Base-by-base conservation (phyloP, 1,140 invertebrate species). In the Tenebrio molitor region DNA sequence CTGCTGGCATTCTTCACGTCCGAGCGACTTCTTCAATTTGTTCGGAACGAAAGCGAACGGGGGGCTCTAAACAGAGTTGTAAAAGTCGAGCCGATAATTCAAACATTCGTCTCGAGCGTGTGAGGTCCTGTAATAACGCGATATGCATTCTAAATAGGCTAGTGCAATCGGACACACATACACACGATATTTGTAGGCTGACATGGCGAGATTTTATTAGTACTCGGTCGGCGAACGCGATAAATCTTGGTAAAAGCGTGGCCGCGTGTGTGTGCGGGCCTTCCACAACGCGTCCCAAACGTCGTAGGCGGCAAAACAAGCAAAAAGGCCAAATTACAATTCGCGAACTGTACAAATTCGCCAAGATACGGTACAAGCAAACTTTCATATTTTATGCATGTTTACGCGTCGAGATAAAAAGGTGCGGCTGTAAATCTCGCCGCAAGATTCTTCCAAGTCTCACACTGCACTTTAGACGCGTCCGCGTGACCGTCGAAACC, bases 211-310 rank as follows among this genome's bases (percentile, higher is more conserved):
- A 50, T 29, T 71, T 71, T 71, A 64, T 64, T 71, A 71, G 69
- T 71, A 64, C 69, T 36, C 41, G 65, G 42, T 58, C 69, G 39
- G 62, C 58, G 62, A 71, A 39, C 34, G 33, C 41, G 62, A 71
- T 71, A 71, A 71, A 71, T 71, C 69, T 71, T 62, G 3, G 62
- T 71, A 71, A 71, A 71, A 71, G 69, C 69, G 62, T 71, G 65
- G 69, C 69, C 53, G 53, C 64, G 29, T 33, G n/a, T n/a, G n/a
- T n/a, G n/a, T n/a, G n/a, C n/a, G n/a, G 4, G 50, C 50, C 50
- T 71, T 71, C 63, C 69, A 71, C 39, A 44, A 42, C 25, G 33
- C 42, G 33, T 10, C 42, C 41, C 23, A 17, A 65, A 65, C 33
- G 36, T 36, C 36, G 36, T 66, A 66, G 64, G 64, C 44, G 64